These are phyloP conservation scores for Dissostichus mawsoni DNA, from an alignment of 2,113 vertebrate species.

Conservation along the genomic window DNA sequence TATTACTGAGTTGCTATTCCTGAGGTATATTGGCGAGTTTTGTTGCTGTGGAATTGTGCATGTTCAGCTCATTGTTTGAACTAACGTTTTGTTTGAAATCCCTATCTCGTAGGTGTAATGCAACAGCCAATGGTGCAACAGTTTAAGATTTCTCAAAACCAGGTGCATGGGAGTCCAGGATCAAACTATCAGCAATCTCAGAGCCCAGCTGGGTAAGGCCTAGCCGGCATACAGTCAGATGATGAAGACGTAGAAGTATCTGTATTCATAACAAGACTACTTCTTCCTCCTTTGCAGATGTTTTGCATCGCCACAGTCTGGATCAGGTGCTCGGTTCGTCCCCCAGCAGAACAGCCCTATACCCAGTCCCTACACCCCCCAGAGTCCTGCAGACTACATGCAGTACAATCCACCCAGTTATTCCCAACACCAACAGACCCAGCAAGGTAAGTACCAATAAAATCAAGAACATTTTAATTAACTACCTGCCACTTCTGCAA, in stretches of 20 bases:
- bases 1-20: not conserved
- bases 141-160: slow-evolving; percentile 97
- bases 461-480: not conserved
- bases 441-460: slow-evolving; percentile 87
- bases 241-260: slow-evolving; percentile 4
- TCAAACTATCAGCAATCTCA: slow-evolving; percentile 98
- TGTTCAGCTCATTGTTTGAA: slow-evolving; percentile 3
- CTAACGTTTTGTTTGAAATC: not conserved
- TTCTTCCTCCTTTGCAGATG: slow-evolving; percentile 83
- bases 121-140: slow-evolving; percentile 91
- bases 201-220: slow-evolving; percentile 94
- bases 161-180: slow-evolving; percentile 97
- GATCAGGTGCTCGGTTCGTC: slow-evolving; percentile 92
- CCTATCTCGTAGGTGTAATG: slow-evolving; percentile 87
- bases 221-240: not conserved
- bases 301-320: slow-evolving; percentile 94
- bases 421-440: slow-evolving; percentile 93
- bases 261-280: slow-evolving; percentile 12
- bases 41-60: not conserved
- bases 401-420: slow-evolving; percentile 96
- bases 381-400: slow-evolving; percentile 96
- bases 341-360: slow-evolving; percentile 97
- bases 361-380: slow-evolving; percentile 97
- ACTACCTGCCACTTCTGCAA: not conserved
- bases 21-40: not conserved